Percentiles rank a stretch among this genome's conserved stretches.
Evolutionary conservation across 2,888 invertebrate genomes (phyloP).

Genomic region (Ectemnius cavifrons): DNA sequence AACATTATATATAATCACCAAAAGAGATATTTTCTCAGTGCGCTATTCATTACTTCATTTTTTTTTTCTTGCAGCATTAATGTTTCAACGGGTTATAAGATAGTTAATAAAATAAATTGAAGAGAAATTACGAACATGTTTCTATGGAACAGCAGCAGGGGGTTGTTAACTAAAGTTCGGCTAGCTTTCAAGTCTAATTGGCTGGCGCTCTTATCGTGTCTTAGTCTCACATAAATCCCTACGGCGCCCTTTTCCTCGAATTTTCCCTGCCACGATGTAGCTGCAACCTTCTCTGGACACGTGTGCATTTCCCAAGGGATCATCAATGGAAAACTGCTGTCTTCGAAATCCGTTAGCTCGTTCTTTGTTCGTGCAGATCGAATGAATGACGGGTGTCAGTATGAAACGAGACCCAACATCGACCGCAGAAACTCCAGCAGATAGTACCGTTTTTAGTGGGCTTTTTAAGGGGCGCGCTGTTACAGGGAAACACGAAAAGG

Average conservation of each 20-base stretch:
- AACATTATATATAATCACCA: no score
- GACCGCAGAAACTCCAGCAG: not conserved
- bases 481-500: slow-evolving; percentile 27
- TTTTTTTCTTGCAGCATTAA: no score
- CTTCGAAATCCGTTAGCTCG: not conserved
- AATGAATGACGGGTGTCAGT: not conserved
- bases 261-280: slow-evolving; percentile 7
- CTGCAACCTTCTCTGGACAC: slow-evolving; percentile 1
- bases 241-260: slow-evolving; percentile 21
- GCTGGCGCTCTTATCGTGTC: slow-evolving; percentile 60
- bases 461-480: slow-evolving; percentile 1
- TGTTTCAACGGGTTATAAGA: no score
- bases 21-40: no score
- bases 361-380: not conserved
- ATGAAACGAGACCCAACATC: not conserved
- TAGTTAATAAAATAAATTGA: no score
- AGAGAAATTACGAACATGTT: slow-evolving; percentile 21
- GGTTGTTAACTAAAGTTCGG: slow-evolving; percentile 54
- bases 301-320: slow-evolving; percentile 36
- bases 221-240: slow-evolving; percentile 69
- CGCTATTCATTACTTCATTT: no score
- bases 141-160: slow-evolving; percentile 56
- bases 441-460: slow-evolving; percentile 8
- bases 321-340: slow-evolving; percentile 49
- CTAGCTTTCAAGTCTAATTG: slow-evolving; percentile 67